Evolutionary conservation across 2,797 vertebrate genomes (phyloP).

Genomic region (Echiichthys vipera): DNA sequence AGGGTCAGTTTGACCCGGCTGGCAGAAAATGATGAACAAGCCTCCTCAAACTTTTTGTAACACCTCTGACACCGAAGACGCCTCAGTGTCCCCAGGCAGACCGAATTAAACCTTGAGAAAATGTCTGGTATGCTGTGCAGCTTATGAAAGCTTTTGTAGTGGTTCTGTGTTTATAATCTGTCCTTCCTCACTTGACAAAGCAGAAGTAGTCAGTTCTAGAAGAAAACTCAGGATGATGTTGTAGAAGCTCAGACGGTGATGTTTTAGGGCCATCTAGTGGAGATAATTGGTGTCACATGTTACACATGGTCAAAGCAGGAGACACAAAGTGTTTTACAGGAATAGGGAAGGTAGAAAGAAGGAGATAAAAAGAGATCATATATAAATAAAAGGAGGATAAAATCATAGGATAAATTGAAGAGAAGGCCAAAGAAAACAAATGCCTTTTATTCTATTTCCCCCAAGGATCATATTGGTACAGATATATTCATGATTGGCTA

Average conservation of each 20-base stretch:
- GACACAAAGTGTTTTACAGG: no score
- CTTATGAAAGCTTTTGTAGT: not conserved
- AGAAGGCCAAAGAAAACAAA: not conserved
- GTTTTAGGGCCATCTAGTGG: slow-evolving; percentile 75
- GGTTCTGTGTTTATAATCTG: not conserved
- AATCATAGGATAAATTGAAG: not conserved
- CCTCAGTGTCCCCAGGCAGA: not conserved
- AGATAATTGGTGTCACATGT: slow-evolving; percentile 32
- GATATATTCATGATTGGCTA: no score
- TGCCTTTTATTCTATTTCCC: no score
- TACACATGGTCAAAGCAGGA: not conserved
- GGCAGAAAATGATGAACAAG: slow-evolving; percentile 29
- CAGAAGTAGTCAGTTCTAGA: not conserved
- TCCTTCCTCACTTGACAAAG: not conserved
- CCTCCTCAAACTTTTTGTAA: slow-evolving; percentile 1
- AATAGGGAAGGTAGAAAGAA: not conserved
- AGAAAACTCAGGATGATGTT: not conserved
- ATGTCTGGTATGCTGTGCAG: not conserved
- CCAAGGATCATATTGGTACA: no score
- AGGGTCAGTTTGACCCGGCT: slow-evolving; percentile 24
- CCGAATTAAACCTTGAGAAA: not conserved
- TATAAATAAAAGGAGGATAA: not conserved
- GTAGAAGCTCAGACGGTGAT: not conserved
- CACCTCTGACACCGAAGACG: not conserved
- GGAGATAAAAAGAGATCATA: not conserved